Base-by-base conservation (phyloP, 2,888 invertebrate genomes). In the Callimorpha dominula region DNA sequence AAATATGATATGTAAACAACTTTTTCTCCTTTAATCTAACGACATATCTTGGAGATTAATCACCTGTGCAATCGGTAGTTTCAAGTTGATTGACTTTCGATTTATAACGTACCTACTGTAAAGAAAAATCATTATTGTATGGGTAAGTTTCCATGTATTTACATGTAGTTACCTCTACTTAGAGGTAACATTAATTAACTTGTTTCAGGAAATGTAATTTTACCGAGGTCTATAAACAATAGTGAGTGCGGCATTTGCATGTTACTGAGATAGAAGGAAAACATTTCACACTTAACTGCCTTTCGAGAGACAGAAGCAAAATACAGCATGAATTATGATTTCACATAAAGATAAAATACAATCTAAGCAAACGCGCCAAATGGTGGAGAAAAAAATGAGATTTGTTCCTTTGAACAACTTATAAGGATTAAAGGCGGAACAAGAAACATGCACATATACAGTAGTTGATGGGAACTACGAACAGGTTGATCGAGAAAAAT, bases 311-410 rank as follows among this genome's bases (percentile, higher is more conserved):
- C 89, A 89, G 85, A 86, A 50, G 31, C 46, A 49, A 54, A 93
- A 92, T 94, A 93, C 91, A 92, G 90, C 86, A 93, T 94, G 94
- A 94, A 93, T 93, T 94, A 94, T 93, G 95, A 94, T 94, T 94
- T 93, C 93, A 87, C 93, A 93, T 94, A 93, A 94, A 94, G 94
- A 94, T 95, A 95, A 94, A 94, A 94, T 93, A 95, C 92, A 94
- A 93, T 92, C 92, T 93, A 93, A 93, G 93, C 92, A 89, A 91
- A 90, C 92, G 90, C 89, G 92, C 91, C 92, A 93, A 95, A 94
- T 92, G 92, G 91, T 85, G 89, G 86, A 91, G 93, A 94, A 94
- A 93, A 94, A 94, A 93, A 57, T 90, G 88, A 91, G 90, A 92
- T 94, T 93, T 93, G 89, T 90, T 92, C 87, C 85, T 82, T 85